These are phyloP conservation scores for Drosophila sp. DNA, from an alignment of 1,140 invertebrate genomes.

Conservation along the genomic window DNA sequence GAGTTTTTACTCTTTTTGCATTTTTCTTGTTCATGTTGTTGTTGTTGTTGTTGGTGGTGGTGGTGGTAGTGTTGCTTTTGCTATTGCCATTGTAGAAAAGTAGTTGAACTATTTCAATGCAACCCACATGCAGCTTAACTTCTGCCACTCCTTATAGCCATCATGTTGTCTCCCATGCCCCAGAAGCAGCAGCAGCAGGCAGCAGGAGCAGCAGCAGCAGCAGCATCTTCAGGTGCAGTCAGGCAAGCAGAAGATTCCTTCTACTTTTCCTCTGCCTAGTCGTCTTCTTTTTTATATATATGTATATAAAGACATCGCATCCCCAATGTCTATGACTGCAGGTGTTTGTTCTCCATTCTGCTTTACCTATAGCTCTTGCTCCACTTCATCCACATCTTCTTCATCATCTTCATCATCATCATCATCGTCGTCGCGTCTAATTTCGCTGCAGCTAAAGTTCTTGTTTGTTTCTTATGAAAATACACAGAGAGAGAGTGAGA, in stretches of 20 bases:
- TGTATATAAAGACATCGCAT: conserved; percentile 21
- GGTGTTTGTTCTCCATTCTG: conserved; percentile 59
- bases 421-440: conserved; percentile 47
- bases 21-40: neutral
- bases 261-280: conserved; percentile 7
- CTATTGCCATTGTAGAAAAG: conserved; percentile 55
- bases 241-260: conserved; percentile 26
- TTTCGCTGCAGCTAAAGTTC: conserved; percentile 73
- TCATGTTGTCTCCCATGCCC: neutral
- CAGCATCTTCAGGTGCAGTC: conserved; percentile 59
- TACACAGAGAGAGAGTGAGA: conserved; percentile 46
- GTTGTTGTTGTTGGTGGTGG: conserved; percentile 2
- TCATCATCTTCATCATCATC: conserved; percentile 20
- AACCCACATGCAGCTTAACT: conserved; percentile 62
- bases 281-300: conserved; percentile 33
- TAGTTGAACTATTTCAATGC: conserved; percentile 75
- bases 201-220: conserved; percentile 27
- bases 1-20: conserved; percentile 28
- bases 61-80: conserved; percentile 1
- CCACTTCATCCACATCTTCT: conserved; percentile 25
- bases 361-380: neutral
- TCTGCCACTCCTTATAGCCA: conserved; percentile 14
- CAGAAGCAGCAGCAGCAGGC: neutral
- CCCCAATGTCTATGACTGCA: conserved; percentile 63
- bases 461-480: conserved; percentile 75